Percentiles rank a stretch among this genome's conserved stretches.
Conservation (phyloP, 2,888 invertebrate species). For the Sphinx pinastri region DNA sequence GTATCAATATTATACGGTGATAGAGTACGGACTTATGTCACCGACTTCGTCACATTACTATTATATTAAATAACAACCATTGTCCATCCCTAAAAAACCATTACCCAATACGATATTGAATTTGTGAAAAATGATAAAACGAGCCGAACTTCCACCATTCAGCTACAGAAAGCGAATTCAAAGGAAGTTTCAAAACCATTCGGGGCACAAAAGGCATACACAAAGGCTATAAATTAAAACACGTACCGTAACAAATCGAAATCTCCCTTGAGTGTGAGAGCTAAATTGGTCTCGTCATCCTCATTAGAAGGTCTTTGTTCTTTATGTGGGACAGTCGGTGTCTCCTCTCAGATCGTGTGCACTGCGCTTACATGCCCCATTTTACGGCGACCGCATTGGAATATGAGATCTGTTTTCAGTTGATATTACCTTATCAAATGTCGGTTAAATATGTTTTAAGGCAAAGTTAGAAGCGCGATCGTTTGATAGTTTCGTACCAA, state of each 20-base stretch:
- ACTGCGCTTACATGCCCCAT: conserved; percentile 22
- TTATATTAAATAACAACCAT: neutral
- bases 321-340: conserved; percentile 51
- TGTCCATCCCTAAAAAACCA: neutral
- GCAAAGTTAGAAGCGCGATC: too few species aligned
- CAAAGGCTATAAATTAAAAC: conserved; percentile 33
- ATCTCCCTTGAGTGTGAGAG: conserved; percentile 39
- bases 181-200: conserved; percentile 29
- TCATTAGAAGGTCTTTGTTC: conserved; percentile 54
- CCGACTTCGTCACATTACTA: neutral
- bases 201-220: conserved; percentile 26
- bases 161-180: conserved; percentile 23
- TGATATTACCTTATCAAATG: too few species aligned
- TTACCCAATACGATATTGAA: neutral
- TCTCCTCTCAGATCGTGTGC: conserved; percentile 25
- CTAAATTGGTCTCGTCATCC: conserved; percentile 51
- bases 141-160: conserved; percentile 8
- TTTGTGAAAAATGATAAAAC: neutral
- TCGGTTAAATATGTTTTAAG: too few species aligned
- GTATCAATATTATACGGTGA: too few species aligned
- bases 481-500: too few species aligned
- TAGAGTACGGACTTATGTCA: too few species aligned
- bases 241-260: conserved; percentile 31
- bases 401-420: neutral
- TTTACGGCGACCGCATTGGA: conserved; percentile 19